Base-by-base conservation (phyloP, 2,797 vertebrate genomes). In the Poeciliopsis gracilis region DNA sequence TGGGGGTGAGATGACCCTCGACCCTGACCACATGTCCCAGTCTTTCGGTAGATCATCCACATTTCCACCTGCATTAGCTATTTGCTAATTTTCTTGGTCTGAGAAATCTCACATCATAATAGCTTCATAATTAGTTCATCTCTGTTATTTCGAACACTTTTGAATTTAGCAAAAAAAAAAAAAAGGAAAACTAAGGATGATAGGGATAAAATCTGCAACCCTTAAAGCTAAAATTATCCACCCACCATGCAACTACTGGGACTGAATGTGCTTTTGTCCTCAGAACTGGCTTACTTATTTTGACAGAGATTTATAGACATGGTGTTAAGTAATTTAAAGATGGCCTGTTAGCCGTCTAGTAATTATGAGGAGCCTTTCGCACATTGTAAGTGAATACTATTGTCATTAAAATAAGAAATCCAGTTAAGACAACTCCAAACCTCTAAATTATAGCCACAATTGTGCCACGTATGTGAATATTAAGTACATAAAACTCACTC, bases 21-120 rank as follows among this genome's bases (percentile, higher is more conserved):
- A 94, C 91, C 91, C 83, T 63, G 79, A 89, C 88, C 94, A 94
- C 93, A 95, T 94, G 94, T 94, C 91, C 87, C 49, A 81, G 82
- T 91, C 89, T 84, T 82, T 71, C 51, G 77, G 92, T 77, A 82
- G 88, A 91, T 94, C 93, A 87, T 87, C 89, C 87, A 87, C 92
- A 94, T 90, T 92, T 94, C 91, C 88, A 81, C 87, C 82, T 71
- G 73, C 43, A 3, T 82, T 83, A 86, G 82, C 85, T 88, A 77
- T 79, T 70, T 79, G 81, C 77, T 89, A 83, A 57, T 87, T 70
- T 87, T 79, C 11, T 30, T 81, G 75, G 82, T 71, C 78, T 5
- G 51, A 79, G 77, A 84, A 85, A 79, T 73, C 73, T 79, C 79
- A 33, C 36, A 3, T 51, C 82, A 89, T 69, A 88, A 89, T 79